A percentile compares a stretch with the other conserved stretches of the same genome.
phyloP scores from a whole-genome alignment of 1,140 invertebrate species.

The Pseudachorutes palmiensis region DNA sequence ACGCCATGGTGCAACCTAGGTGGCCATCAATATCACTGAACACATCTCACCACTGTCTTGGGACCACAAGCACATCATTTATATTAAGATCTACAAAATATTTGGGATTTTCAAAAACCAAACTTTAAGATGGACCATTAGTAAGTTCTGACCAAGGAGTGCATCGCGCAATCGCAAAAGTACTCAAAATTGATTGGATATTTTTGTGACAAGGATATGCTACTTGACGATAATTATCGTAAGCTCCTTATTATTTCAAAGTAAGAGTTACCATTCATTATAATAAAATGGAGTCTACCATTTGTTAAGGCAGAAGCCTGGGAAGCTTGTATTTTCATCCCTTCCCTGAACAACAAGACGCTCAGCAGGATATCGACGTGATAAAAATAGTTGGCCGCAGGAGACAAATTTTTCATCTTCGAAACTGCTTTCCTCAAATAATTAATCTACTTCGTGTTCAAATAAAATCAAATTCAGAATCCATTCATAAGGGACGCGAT shows the following conservation, averaged over 20 bases:
- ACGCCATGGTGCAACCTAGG: conserved; percentile 31
- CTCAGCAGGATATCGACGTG: conserved; percentile 21
- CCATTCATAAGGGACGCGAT: neutral
- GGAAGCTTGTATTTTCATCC: too few species aligned
- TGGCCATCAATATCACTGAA: conserved; percentile 28
- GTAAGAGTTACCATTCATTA: too few species aligned
- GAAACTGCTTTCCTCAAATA: conserved; percentile 26
- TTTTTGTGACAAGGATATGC: too few species aligned
- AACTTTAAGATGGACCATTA: too few species aligned
- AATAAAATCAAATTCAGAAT: neutral
- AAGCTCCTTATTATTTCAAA: too few species aligned
- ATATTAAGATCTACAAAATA: conserved; percentile 18
- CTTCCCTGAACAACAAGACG: neutral
- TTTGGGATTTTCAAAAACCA: too few species aligned
- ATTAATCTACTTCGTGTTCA: conserved; percentile 26
- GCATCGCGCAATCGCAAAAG: too few species aligned
- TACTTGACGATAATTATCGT: too few species aligned
- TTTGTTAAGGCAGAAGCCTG: too few species aligned
- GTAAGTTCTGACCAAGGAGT: too few species aligned
- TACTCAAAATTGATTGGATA: too few species aligned
- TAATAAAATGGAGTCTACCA: too few species aligned
- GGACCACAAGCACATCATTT: conserved; percentile 29
- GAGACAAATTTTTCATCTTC: conserved; percentile 26
- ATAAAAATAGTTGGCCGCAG: conserved; percentile 25
- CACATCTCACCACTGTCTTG: conserved; percentile 25